phyloP scores from a whole-genome alignment of 1,140 invertebrate species.

The Harpegnathos saltator region DNA sequence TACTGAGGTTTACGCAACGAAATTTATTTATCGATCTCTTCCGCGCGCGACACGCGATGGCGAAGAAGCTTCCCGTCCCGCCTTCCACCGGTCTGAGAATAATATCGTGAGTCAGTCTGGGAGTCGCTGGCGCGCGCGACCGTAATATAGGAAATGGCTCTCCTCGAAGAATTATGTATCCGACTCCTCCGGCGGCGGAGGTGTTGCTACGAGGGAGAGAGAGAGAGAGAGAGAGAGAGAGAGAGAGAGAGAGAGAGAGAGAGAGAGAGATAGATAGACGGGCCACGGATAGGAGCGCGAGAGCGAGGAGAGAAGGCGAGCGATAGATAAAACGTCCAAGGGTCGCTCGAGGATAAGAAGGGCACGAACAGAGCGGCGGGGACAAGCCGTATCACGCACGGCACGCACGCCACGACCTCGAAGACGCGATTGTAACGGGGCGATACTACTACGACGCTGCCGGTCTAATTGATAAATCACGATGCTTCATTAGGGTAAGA shows the following conservation, averaged over 20 bases:
- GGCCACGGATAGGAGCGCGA: background rate
- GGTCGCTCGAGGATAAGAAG: no score
- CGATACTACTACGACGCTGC: conserved; percentile 41
- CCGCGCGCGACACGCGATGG: conserved; percentile 42
- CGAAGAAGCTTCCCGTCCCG: background rate
- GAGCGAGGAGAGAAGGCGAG: no score
- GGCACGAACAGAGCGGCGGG: no score
- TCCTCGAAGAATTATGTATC: conserved; percentile 57
- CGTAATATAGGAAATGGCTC: conserved; percentile 59
- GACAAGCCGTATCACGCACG: conserved; percentile 22
- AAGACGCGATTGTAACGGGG: conserved; percentile 51
- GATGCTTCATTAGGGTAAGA: conserved; percentile 71
- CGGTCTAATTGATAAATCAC: conserved; percentile 79
- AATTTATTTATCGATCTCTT: conserved; percentile 44
- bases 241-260: background rate
- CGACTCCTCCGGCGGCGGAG: background rate
- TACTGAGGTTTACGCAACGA: conserved; percentile 41
- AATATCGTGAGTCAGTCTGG: conserved; percentile 45
- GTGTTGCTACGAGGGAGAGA: background rate
- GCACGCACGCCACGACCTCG: conserved; percentile 55
- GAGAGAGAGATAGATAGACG: background rate
- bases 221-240: conserved; percentile 9
- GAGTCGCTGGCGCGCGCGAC: conserved; percentile 45
- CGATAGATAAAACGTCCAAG: background rate
- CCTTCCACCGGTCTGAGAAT: conserved; percentile 30